Base-by-base conservation (phyloP, 2,888 invertebrate genomes). In the Drosophila paramelanica region DNA sequence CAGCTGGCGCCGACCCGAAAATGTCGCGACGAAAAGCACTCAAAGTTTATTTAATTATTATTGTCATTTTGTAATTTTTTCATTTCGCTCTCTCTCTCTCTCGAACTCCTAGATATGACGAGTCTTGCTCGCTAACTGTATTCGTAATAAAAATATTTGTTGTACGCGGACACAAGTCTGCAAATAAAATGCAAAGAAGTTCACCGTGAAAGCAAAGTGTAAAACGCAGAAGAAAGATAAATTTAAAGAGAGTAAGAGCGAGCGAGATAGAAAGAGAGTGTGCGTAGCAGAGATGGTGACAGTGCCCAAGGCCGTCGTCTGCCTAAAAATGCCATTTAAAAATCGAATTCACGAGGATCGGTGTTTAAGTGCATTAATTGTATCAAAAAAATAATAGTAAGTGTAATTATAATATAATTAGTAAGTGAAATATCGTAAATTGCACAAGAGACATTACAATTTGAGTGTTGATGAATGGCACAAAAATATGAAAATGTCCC, bases 21-120 rank as follows among this genome's bases (percentile, higher is more conserved):
- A 67, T 59, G 84, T 67, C 71, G 61, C 81, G 84, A 78, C 73
- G 69, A 77, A 81, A 81, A 84, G 82, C 78, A 84, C 86, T 86
- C 77, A 72, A 80, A 87, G 70, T 75, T 86, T 77, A 86, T 86
- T 86, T 80, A 89, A 86, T 86, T 86, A 89, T 89, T 73, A 78
- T 87, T 78, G 85, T 65, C 74, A 80, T 77, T 81, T 74, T 49
- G 43, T n/a, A 43, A 43, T 33, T 66, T 61, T 14, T 7, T 3
- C 51, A 25, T 41, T 65, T 53, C 41, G 52, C 36, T 56, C 46
- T 51, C 57, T 61, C 45, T 46, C 13, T 46, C 36, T 8, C n/a
- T 27, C 31, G 31, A 42, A 49, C 42, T 38, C 36, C 23, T 46
- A 51, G 39, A 52, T 62, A 41, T 36, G 20, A 42, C 45, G 39